Base-by-base conservation (phyloP, 2,113 vertebrate species). In the Chaetodon trifascialis region DNA sequence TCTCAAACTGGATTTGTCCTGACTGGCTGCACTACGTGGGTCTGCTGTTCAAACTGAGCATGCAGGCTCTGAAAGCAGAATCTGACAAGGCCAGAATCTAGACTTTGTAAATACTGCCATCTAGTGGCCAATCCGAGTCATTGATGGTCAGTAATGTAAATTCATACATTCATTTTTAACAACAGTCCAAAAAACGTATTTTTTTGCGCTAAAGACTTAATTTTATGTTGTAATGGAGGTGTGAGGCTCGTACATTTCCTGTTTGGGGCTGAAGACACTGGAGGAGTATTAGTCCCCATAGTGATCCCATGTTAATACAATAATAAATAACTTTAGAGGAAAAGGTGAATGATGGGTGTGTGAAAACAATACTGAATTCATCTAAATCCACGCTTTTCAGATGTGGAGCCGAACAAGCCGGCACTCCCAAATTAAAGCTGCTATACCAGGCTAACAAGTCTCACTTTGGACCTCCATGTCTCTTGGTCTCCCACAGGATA, bases 91-190 rank as follows among this genome's bases (percentile, higher is more conserved):
- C 30, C 21, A 0, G 3, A 30, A 66, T 88, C 49, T 84, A 52
- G 7, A 80, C 73, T 89, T 91, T 89, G 94, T 76, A 74, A 80
- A 90, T 59, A 84, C 73, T 90, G 91, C 91, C 91, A 89, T 92
- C 95, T 95, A 81, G 94, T 88, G 95, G 71, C 40, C 19, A 21
- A 8, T 2, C 2, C 12, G 0, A 6, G 54, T 64, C 23, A 80
- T 38, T 66, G 64, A 7, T 1, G 2, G 7, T 3, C 23, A 17
- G 10, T 8, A 0, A 51, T 11, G n/a, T 21, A 2, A 42, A 55
- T 40, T 6, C n/a, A 40, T 1, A 47, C 51, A 54, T 30, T 30
- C 1, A 7, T 46, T 10, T 34, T 44, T 11, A 25, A 1, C 16
- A 66, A 10, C 47, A 0, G 17, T 16, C 6, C 12, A 73, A 38